Percentiles rank a stretch among this genome's conserved stretches.
Evolutionary conservation across 1,140 invertebrate genomes (phyloP).

Genomic region (Danaus melanippus): DNA sequence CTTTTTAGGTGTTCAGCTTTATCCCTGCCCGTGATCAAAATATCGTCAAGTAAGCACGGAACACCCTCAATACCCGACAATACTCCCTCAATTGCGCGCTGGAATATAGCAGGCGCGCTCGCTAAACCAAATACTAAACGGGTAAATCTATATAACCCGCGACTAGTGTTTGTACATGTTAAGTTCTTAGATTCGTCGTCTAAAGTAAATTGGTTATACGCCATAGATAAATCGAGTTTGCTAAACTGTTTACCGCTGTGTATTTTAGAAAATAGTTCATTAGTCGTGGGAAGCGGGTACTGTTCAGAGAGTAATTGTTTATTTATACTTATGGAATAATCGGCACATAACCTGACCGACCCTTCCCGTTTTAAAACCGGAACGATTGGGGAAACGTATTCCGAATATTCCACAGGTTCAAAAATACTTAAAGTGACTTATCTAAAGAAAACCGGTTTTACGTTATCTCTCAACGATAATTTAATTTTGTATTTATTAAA

Average conservation of each 20-base stretch:
- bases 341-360: slow-evolving; percentile 47
- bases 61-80: slow-evolving; percentile 20
- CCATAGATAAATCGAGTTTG: slow-evolving; percentile 27
- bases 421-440: slow-evolving; percentile 15
- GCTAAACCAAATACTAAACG: slow-evolving; percentile 20
- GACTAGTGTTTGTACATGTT: slow-evolving; percentile 19
- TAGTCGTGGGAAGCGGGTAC: slow-evolving; percentile 31
- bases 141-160: slow-evolving; percentile 17
- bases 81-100: slow-evolving; percentile 19
- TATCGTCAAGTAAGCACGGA: slow-evolving; percentile 22
- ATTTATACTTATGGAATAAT: slow-evolving; percentile 44
- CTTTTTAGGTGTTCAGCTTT: slow-evolving; percentile 10
- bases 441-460: slow-evolving; percentile 42
- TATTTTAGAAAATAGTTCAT: slow-evolving; percentile 45
- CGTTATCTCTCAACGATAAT: slow-evolving; percentile 26
- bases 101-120: slow-evolving; percentile 22
- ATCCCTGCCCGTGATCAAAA: slow-evolving; percentile 15
- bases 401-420: slow-evolving; percentile 24
- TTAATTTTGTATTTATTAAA: slow-evolving; percentile 25
- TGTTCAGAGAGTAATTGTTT: slow-evolving; percentile 26
- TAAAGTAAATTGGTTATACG: slow-evolving; percentile 22
- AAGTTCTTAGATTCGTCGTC: slow-evolving; percentile 16
- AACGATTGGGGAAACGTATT: slow-evolving; percentile 63
- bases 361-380: slow-evolving; percentile 49
- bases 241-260: slow-evolving; percentile 23